Base-by-base conservation (phyloP, 1,140 invertebrate species). In the Musca domestica region DNA sequence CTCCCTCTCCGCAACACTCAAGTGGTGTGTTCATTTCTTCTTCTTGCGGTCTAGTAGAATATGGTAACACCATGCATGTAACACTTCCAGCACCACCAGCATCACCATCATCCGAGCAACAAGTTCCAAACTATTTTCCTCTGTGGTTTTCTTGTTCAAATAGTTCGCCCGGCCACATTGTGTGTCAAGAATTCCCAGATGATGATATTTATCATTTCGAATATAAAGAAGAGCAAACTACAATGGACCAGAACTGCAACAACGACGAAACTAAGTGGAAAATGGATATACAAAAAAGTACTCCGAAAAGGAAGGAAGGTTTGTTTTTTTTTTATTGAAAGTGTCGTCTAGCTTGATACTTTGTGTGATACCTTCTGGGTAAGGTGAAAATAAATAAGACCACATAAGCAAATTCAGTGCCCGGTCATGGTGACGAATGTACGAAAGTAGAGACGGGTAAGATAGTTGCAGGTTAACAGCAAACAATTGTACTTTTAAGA, bases 251-350 rank as follows among this genome's bases (percentile, higher is more conserved):
- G 10, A 5, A 41, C 2, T 10, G 10, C 34, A 41, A 41, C 34
- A 41, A 5, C 34, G 27, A 30, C 3, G 27, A 3, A 9, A 30
- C 27, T 4, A 30, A 30, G 27, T 30, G 27, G 3, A 61, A 56
- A 56, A 61, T 41, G 27, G 56, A 61, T 10, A 41, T 12, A 41
- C 2, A 41, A 41, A 7, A 41, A 41, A 41, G 34, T 41, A 7
- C 10, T 41, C 12, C 12, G 6, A 12, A 41, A 41, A 41, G 12
- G 10, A 7, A 41, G 34, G 12, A 41, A 41, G n/a, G 27, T 61
- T n/a, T n/a, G n/a, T n/a, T n/a, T n/a, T n/a, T n/a, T n/a, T n/a
- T 61, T 61, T 61, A 61, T 61, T 61, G 56, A 61, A 61, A 61
- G 56, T 34, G 56, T 61, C 56, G 56, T 61, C 23, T 17, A 41